phyloP scores from a whole-genome alignment of 2,113 vertebrate species.

The Cyanistes caeruleus region DNA sequence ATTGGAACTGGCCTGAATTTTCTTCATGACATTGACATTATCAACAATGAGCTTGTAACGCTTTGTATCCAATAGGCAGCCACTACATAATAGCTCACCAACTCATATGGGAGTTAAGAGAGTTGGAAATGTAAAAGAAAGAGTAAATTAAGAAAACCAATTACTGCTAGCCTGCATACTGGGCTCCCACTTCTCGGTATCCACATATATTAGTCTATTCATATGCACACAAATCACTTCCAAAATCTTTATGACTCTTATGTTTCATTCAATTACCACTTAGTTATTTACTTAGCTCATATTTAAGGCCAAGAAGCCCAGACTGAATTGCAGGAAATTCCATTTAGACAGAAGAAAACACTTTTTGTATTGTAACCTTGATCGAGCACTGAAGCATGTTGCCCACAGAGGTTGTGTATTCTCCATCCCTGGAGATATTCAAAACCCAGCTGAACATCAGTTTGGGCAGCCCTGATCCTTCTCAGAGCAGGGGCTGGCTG shows the following conservation, averaged over 20 bases:
- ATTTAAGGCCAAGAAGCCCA: not conserved
- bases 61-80: slow-evolving; percentile 40
- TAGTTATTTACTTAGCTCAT: not conserved
- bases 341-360: not conserved
- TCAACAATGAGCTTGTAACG: slow-evolving; percentile 32
- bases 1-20: slow-evolving; percentile 69
- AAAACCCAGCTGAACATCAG: rapidly evolving
- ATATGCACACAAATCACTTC: not conserved
- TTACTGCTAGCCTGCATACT: not conserved
- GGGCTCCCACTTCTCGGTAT: slow-evolving; percentile 7
- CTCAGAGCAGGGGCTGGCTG: not conserved
- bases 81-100: slow-evolving; percentile 17
- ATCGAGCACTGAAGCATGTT: not conserved
- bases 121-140: slow-evolving; percentile 7
- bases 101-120: not conserved
- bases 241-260: not conserved
- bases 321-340: not conserved
- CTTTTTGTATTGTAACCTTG: not conserved
- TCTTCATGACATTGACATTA: slow-evolving; percentile 52
- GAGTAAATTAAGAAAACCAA: slow-evolving; percentile 32
- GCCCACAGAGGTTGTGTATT: not conserved
- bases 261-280: not conserved
- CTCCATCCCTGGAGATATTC: not conserved
- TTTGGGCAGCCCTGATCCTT: not conserved
- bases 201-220: not conserved